Conservation (phyloP, 2,797 vertebrate species). For the Argentina silus region DNA sequence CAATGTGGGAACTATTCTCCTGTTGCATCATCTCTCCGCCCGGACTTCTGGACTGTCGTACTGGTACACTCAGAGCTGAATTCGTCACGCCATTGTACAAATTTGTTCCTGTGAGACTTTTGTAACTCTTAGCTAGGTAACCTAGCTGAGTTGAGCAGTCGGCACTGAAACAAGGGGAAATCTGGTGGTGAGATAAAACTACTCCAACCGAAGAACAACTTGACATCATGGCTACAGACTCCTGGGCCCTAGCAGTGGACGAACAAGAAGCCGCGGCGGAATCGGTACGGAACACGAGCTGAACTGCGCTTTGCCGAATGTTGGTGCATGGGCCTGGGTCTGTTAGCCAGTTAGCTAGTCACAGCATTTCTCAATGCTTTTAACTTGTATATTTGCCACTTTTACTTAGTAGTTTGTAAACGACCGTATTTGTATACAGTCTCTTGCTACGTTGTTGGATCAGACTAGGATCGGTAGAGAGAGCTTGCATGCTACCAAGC, state of each 20-base stretch:
- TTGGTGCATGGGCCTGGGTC: not conserved
- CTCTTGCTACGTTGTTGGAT: no score
- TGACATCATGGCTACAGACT: constrained; percentile 88
- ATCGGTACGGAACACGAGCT: constrained; percentile 82
- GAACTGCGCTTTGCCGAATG: constrained; percentile 18
- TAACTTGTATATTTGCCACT: not conserved
- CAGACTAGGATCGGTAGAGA: no score
- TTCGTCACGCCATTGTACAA: constrained; percentile 74
- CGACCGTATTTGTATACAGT: no score
- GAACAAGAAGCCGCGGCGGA: constrained; percentile 93
- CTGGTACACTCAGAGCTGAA: constrained; percentile 27
- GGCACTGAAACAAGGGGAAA: not conserved
- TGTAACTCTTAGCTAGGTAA: not conserved
- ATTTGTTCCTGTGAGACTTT: constrained; percentile 43
- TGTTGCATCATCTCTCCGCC: not conserved
- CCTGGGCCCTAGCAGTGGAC: constrained; percentile 94
- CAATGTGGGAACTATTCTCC: constrained; percentile 38
- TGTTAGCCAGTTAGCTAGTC: not conserved
- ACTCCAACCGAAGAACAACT: constrained; percentile 18
- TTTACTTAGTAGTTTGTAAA: not conserved
- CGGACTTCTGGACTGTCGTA: constrained; percentile 53
- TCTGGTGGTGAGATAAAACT: not conserved
- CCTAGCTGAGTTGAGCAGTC: not conserved
- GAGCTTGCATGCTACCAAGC: no score
- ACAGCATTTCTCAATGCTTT: not conserved